These are phyloP conservation scores for Muricea muricata DNA, from an alignment of 92 coral and sea anemone species.

Conservation along the genomic window DNA sequence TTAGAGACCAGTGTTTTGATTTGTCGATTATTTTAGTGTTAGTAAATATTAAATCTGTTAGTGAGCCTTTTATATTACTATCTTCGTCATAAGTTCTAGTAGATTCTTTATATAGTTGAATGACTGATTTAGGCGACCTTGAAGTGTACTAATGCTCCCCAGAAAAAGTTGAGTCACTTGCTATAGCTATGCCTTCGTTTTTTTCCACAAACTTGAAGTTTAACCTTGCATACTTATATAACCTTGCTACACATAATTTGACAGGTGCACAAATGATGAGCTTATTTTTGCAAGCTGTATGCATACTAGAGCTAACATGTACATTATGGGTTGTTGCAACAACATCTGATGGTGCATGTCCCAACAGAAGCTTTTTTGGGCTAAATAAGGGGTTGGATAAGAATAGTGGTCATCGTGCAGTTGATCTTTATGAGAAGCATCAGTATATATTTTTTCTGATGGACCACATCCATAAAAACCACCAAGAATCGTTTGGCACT, in stretches of 20 bases:
- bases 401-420: background rate
- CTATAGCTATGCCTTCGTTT: slow-evolving; percentile 69
- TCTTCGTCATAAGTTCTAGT: too few relatives aligned
- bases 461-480: slow-evolving; percentile 63
- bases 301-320: slow-evolving; percentile 51
- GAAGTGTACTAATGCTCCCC: slow-evolving; percentile 59
- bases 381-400: slow-evolving; percentile 4
- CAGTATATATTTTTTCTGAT: slow-evolving; percentile 48
- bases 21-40: too few relatives aligned
- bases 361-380: slow-evolving; percentile 16
- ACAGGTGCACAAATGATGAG: slow-evolving; percentile 58
- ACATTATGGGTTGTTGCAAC: slow-evolving; percentile 64
- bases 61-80: too few relatives aligned
- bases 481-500: slow-evolving; percentile 60
- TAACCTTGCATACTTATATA: slow-evolving; percentile 8
- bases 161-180: slow-evolving; percentile 58
- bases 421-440: slow-evolving; percentile 39
- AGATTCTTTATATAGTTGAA: too few relatives aligned
- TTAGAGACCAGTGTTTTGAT: too few relatives aligned
- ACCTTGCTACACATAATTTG: slow-evolving; percentile 62
- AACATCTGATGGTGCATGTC: slow-evolving; percentile 37
- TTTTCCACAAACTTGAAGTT: slow-evolving; percentile 26
- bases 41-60: too few relatives aligned
- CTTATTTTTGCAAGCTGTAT: slow-evolving; percentile 63
- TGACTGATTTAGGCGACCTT: slow-evolving; percentile 71